Evolutionary conservation across 1,140 invertebrate genomes (phyloP).

Genomic region (Onthophagus taurus): DNA sequence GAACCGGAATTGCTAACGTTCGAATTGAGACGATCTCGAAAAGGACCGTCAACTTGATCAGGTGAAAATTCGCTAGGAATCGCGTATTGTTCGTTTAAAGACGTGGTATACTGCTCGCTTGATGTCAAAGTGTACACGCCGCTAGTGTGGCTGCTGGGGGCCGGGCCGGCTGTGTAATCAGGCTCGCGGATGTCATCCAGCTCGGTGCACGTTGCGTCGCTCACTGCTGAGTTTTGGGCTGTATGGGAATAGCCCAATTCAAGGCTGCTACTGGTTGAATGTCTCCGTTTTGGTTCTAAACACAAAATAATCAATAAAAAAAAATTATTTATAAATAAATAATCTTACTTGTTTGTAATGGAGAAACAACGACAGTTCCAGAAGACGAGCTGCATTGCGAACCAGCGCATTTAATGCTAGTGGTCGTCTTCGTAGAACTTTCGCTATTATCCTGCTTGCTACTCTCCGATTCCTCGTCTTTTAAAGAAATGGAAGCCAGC

Average conservation of each 20-base stretch:
- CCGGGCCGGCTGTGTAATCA: slow-evolving; percentile 42
- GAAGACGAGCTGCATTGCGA: slow-evolving; percentile 75
- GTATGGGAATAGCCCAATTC: slow-evolving; percentile 74
- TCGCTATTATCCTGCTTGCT: slow-evolving; percentile 29
- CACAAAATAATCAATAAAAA: slow-evolving; percentile 24
- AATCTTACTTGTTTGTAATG: slow-evolving; percentile 40
- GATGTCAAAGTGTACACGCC: slow-evolving; percentile 67
- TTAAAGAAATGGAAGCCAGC: slow-evolving; percentile 31
- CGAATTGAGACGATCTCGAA: slow-evolving; percentile 60
- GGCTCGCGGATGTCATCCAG: slow-evolving; percentile 33
- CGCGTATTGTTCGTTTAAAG: slow-evolving; percentile 36
- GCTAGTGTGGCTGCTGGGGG: slow-evolving; percentile 61
- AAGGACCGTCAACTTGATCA: slow-evolving; percentile 46
- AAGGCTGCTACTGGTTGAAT: slow-evolving; percentile 63
- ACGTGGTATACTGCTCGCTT: slow-evolving; percentile 45
- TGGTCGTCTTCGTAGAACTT: slow-evolving; percentile 32
- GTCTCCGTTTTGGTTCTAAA: slow-evolving; percentile 46
- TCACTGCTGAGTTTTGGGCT: slow-evolving; percentile 67
- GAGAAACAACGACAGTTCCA: slow-evolving; percentile 69
- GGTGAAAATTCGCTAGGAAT: slow-evolving; percentile 33
- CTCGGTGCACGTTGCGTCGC: slow-evolving; percentile 46
- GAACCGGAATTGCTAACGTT: slow-evolving; percentile 63
- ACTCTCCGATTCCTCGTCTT: slow-evolving; percentile 30
- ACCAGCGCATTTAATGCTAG: slow-evolving; percentile 40
- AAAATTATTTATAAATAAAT: background rate